Conservation (phyloP, 2,797 vertebrate species). For the Anolis apletophallus region DNA sequence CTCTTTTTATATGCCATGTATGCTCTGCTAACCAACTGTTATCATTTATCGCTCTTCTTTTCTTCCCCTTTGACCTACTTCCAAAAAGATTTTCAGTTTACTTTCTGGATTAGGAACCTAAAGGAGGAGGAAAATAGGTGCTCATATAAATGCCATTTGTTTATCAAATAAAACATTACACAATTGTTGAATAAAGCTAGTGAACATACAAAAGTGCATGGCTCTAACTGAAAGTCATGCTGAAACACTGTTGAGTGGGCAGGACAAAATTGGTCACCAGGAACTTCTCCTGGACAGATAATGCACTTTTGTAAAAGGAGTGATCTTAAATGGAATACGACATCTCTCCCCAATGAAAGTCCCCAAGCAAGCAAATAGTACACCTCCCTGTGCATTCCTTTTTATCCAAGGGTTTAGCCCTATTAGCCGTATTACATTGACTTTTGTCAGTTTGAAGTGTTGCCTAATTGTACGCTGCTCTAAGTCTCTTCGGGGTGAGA, state of each 20-base stretch:
- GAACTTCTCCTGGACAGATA: background rate
- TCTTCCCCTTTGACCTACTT: conserved; percentile 2
- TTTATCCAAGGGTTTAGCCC: background rate
- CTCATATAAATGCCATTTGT: background rate
- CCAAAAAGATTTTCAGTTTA: background rate
- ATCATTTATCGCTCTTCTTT: background rate
- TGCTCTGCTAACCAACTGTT: background rate
- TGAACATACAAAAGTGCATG: background rate
- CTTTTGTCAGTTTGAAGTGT: too few relatives aligned
- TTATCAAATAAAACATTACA: background rate
- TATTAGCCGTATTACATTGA: background rate
- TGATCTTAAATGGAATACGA: background rate
- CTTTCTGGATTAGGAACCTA: background rate
- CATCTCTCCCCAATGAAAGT: background rate
- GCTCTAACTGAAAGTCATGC: background rate
- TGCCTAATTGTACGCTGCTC: too few relatives aligned
- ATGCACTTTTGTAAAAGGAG: background rate
- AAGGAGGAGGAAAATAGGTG: background rate
- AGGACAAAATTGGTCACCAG: background rate
- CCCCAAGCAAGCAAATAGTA: background rate
- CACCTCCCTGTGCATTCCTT: background rate
- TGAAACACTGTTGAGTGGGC: background rate
- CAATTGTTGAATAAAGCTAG: background rate
- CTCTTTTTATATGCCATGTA: background rate
- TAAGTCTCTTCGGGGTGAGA: too few relatives aligned